phyloP scores from a whole-genome alignment of 2,113 vertebrate species.

The Helogale parvula region DNA sequence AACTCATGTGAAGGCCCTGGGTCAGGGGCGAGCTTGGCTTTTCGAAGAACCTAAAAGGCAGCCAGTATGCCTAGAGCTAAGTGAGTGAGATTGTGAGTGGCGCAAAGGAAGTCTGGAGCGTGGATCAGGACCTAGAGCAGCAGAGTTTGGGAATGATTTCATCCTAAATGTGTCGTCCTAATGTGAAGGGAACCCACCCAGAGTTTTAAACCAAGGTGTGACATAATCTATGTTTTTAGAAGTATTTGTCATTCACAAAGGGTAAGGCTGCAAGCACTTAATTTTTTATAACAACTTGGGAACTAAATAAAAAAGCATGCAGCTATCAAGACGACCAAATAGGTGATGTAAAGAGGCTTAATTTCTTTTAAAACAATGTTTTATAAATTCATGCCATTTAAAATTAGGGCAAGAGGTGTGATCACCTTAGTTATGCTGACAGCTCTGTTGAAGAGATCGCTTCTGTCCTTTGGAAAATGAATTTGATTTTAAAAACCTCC shows the following conservation, averaged over 20 bases:
- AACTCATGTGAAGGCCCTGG: neutral
- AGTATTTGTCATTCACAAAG: constrained; percentile 37
- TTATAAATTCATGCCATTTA: neutral
- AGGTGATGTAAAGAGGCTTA: neutral
- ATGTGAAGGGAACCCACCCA: neutral
- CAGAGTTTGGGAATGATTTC: neutral
- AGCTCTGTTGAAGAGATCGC: neutral
- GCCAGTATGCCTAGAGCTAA: neutral
- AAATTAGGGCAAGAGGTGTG: neutral
- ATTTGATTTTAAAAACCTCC: neutral
- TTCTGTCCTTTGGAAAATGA: neutral
- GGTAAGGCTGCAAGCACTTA: neutral
- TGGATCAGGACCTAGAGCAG: neutral
- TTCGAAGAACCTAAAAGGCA: neutral
- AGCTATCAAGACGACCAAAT: neutral
- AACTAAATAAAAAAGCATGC: neutral
- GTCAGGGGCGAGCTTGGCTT: neutral
- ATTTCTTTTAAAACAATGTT: neutral
- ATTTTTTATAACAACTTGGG: neutral
- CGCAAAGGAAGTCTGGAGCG: neutral
- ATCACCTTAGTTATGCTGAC: neutral
- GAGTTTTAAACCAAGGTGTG: neutral
- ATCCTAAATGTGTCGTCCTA: neutral
- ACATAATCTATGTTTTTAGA: neutral
- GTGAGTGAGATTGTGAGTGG: neutral